Percentiles rank a stretch among this genome's conserved stretches.
Conservation (phyloP, 2,888 invertebrate genomes). For the Falcaria lacertinaria region DNA sequence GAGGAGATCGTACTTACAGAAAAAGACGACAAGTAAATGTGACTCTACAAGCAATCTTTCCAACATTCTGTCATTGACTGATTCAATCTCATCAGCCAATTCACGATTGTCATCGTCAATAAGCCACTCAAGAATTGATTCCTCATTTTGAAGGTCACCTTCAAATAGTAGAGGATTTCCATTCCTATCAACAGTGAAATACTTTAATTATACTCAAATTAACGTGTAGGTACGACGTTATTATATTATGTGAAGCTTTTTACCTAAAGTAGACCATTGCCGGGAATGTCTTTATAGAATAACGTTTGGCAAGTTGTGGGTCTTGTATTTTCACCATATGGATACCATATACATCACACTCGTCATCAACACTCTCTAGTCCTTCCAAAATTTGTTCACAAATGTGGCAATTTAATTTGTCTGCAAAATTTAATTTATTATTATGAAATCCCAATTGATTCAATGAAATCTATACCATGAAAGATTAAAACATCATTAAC, state of each 20-base stretch:
- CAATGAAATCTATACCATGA: background rate
- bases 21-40: conserved; percentile 93
- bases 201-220: background rate
- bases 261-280: conserved; percentile 94
- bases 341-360: conserved; percentile 95
- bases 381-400: conserved; percentile 94
- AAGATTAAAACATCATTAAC: conserved; percentile 34
- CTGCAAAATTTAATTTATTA: conserved; percentile 58
- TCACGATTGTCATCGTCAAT: conserved; percentile 96
- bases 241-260: conserved; percentile 3
- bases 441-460: background rate
- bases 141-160: conserved; percentile 95
- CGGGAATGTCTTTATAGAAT: conserved; percentile 96
- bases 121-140: conserved; percentile 94
- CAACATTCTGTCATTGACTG: conserved; percentile 94
- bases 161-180: conserved; percentile 93
- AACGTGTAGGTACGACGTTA: background rate
- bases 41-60: conserved; percentile 91
- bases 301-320: conserved; percentile 93
- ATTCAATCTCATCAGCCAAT: conserved; percentile 95
- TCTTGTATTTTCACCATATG: conserved; percentile 96
- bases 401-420: conserved; percentile 94
- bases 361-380: conserved; percentile 93
- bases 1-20: conserved; percentile 82
- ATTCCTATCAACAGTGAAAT: conserved; percentile 80